Evolutionary conservation across 1,140 invertebrate species (phyloP), one percentile per base, ranked within the genome.

Genomic region (Drosophila mauritiana): DNA sequence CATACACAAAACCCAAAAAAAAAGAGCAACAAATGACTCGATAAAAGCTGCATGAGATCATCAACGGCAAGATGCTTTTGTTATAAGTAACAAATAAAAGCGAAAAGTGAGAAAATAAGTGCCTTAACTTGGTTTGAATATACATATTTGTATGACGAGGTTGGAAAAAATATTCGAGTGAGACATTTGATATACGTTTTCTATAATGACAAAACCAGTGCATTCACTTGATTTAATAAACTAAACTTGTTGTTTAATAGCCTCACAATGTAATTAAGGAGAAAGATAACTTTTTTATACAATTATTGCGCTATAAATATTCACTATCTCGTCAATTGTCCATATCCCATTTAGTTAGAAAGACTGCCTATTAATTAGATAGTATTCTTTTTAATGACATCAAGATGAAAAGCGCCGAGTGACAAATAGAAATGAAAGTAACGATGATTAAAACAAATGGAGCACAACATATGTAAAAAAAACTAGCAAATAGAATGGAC

Each of bases 11-110:
- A n/a, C n/a, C n/a, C 31, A 45, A 15, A 39, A 11, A 65, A 13
- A 37, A 37, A 39, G 13, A 39, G 0, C 37, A 31, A 31, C 4
- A 39, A 13, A 13, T 42, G 39, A 57, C 52, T 62, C 73, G 63
- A 74, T 27, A 57, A 53, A 61, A 36, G 34, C 64, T 46, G 37
- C 6, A 73, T 84, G 81, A 84, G 57, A 82, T 85, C 82, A 85
- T 61, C 64, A 39, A 37, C 37, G 37, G 3, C 52, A 48, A 68
- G 43, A 68, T 53, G 63, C 54, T 45, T 59, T 73, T 51, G 31
- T 63, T 63, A 63, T 62, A 63, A 63, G 51, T 31, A 59, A 73
- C 51, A 73, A 49, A 74, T 20, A 55, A 48, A 73, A 37, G 51
- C 40, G 43, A 37, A 61, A 49, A 25, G 13, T 15, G 15, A 15